Base-by-base conservation (phyloP, 1,140 invertebrate species). In the Hermatobates lingyangjiaoensis region DNA sequence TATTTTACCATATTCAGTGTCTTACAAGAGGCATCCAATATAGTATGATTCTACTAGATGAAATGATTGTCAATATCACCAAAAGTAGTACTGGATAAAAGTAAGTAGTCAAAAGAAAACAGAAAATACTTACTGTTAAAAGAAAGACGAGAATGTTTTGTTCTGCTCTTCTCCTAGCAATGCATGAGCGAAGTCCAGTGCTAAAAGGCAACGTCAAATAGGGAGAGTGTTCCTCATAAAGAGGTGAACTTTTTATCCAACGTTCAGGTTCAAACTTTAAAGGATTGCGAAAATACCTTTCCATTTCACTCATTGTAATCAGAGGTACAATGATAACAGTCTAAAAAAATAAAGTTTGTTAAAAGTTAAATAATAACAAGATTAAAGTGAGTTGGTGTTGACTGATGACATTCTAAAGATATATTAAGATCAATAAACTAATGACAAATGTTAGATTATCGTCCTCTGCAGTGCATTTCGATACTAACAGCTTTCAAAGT, bases 141-240 rank as follows among this genome's bases (percentile, higher is more conserved):
- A 88, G 59, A 18, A 83, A 70, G n/a, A 85, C 71, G 55, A 79
- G 74, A 60, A 92, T 79, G 64, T 87, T 87, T 65, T 92, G 87
- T 61, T 93, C 87, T 7, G 89, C 88, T 46, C 93, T 69, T 61
- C 87, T 71, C 60, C 85, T 71, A 1, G 88, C 90, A 44, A 93
- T 86, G 58, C 91, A 95, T 10, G 82, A 75, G 52, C 91, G 70
- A 24, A 83, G 74, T 1, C 91, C 91, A 65, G 89, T 83, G 1
- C 90, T 88, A 67, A 94, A 94, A 0, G 89, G 89, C 42, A 93
- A 61, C 3, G 81, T 71, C 2, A 86, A 64, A 64, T 80, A 91
- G 0, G 87, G 87, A 68, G 85, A 76, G 42, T 74, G 60, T 7
- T 71, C 66, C 59, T 74, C 72, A 57, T 71, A 69, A 3, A 61